phyloP scores from a whole-genome alignment of 2,797 vertebrate species.

The Melanotaenia boesemani region DNA sequence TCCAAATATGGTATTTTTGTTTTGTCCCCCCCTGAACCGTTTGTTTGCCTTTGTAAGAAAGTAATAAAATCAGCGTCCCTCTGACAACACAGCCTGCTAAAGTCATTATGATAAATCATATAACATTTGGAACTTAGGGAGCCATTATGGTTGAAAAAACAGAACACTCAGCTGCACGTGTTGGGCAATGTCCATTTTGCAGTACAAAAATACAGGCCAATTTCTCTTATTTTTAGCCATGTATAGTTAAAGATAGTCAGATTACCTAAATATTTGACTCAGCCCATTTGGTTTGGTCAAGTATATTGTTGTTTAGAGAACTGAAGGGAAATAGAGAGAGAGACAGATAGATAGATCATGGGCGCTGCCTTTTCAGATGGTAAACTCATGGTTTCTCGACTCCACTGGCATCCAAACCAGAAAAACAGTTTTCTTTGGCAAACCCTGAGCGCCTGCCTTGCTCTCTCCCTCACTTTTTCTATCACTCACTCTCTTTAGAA shows the following conservation, averaged over 20 bases:
- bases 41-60: slow-evolving; percentile 9
- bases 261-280: slow-evolving; percentile 55
- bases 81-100: slow-evolving; percentile 19
- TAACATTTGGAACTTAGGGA: slow-evolving; percentile 20
- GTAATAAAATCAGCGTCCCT: background rate
- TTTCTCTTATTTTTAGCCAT: slow-evolving; percentile 64
- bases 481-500: slow-evolving; percentile 58
- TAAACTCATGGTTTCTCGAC: slow-evolving; percentile 78
- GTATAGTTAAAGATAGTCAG: slow-evolving; percentile 54
- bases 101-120: slow-evolving; percentile 27
- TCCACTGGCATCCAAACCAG: slow-evolving; percentile 69
- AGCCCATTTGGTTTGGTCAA: slow-evolving; percentile 44
- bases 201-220: slow-evolving; percentile 35
- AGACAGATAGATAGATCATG: slow-evolving; percentile 32
- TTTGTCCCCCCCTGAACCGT: background rate
- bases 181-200: slow-evolving; percentile 40
- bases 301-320: slow-evolving; percentile 30
- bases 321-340: slow-evolving; percentile 20
- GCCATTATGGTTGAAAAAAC: slow-evolving; percentile 24
- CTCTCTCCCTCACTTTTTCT: slow-evolving; percentile 38
- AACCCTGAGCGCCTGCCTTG: slow-evolving; percentile 44
- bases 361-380: slow-evolving; percentile 75
- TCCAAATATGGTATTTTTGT: background rate
- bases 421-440: slow-evolving; percentile 81
- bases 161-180: slow-evolving; percentile 42